phyloP scores from a whole-genome alignment of 2,797 vertebrate species.

The Rallus crepitans region DNA sequence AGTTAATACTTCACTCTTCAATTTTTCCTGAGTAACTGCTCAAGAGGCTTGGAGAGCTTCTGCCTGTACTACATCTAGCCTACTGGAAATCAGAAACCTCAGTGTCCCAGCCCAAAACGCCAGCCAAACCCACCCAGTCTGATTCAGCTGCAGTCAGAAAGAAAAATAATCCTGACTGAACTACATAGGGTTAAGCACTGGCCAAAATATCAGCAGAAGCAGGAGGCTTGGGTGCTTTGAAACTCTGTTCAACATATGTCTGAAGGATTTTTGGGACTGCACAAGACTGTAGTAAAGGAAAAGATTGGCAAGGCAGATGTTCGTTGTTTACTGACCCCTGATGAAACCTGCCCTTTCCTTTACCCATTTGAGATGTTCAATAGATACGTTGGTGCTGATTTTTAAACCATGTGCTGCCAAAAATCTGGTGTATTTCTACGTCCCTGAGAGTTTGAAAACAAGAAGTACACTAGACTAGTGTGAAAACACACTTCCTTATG shows the following conservation, averaged over 20 bases:
- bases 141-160: neutral
- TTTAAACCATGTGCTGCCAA: slow-evolving; percentile 73
- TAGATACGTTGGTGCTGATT: slow-evolving; percentile 76
- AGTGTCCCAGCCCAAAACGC: neutral
- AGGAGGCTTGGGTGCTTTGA: slow-evolving; percentile 69
- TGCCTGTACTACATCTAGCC: neutral
- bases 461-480: slow-evolving; percentile 73
- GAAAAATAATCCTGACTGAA: slow-evolving; percentile 40
- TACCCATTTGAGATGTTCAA: slow-evolving; percentile 77
- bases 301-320: slow-evolving; percentile 78
- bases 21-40: slow-evolving; percentile 17
- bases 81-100: neutral
- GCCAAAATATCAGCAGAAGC: slow-evolving; percentile 70
- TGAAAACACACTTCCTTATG: slow-evolving; percentile 75
- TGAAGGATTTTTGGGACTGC: slow-evolving; percentile 71
- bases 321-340: slow-evolving; percentile 74
- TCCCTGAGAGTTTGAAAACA: slow-evolving; percentile 77
- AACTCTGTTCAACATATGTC: slow-evolving; percentile 76
- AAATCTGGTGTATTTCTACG: slow-evolving; percentile 77
- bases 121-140: neutral
- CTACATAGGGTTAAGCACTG: slow-evolving; percentile 68
- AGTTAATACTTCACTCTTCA: slow-evolving; percentile 23
- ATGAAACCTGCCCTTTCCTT: slow-evolving; percentile 75
- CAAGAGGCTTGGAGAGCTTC: neutral
- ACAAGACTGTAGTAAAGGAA: slow-evolving; percentile 46